These are phyloP conservation scores for Hystrix brachyura DNA, from an alignment of 2,113 vertebrate species.

Conservation along the genomic window DNA sequence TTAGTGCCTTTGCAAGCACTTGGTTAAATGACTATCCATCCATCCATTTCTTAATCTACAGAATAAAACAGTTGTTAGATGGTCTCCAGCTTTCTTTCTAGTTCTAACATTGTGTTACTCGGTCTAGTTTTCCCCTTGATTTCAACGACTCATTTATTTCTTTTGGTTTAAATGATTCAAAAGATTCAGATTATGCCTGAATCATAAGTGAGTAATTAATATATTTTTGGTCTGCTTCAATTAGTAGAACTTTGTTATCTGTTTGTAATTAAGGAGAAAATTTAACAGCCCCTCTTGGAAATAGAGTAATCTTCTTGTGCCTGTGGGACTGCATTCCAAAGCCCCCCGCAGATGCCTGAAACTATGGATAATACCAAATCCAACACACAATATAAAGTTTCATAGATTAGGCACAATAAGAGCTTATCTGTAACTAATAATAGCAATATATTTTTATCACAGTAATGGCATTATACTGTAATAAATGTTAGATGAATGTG, in stretches of 20 bases:
- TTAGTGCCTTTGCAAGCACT: too few species aligned
- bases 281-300: not conserved
- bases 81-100: not conserved
- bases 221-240: not conserved
- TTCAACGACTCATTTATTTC: not conserved
- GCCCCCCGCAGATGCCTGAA: not conserved
- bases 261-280: not conserved
- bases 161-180: not conserved
- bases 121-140: not conserved
- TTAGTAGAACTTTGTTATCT: not conserved
- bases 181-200: conserved; percentile 7
- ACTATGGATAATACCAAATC: not conserved
- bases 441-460: not conserved
- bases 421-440: not conserved
- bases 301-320: not conserved
- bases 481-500: not conserved
- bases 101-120: not conserved
- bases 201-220: not conserved
- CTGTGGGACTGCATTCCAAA: not conserved
- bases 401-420: not conserved
- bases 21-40: not conserved
- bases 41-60: not conserved
- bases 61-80: not conserved
- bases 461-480: not conserved
- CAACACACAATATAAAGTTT: not conserved